Evolutionary conservation across 2,888 invertebrate genomes (phyloP).

Genomic region (Eupeodes latifasciatus): DNA sequence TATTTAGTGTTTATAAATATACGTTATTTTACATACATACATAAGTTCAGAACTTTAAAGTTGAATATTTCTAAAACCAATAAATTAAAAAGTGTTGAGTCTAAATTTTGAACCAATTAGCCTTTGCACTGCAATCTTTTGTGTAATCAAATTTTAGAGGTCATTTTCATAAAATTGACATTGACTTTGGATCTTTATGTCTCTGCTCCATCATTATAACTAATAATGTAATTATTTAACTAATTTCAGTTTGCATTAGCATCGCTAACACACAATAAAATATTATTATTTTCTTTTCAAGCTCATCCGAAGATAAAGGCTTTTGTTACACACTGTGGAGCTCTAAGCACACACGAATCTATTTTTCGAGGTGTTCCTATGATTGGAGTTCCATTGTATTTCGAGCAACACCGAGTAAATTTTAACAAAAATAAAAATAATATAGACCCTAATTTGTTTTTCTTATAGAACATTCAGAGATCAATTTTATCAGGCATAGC

Average conservation of each 20-base stretch:
- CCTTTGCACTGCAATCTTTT: too few species aligned
- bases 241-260: background rate
- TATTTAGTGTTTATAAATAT: too few species aligned
- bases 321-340: conserved; percentile 81
- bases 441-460: background rate
- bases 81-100: too few species aligned
- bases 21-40: too few species aligned
- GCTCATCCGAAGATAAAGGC: conserved; percentile 79
- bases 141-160: too few species aligned
- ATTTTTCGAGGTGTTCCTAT: conserved; percentile 81
- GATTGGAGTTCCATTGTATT: conserved; percentile 80
- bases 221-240: background rate
- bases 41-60: too few species aligned
- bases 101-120: too few species aligned
- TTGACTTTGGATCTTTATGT: background rate
- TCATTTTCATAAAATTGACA: background rate
- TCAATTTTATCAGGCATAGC: conserved; percentile 73
- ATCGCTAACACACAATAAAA: background rate
- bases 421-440: background rate
- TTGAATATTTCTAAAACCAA: too few species aligned
- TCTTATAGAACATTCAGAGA: conserved; percentile 64
- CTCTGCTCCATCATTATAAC: background rate
- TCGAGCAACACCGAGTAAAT: conserved; percentile 79
- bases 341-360: conserved; percentile 81
- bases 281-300: conserved; percentile 37